A percentile compares a stretch with the other conserved stretches of the same genome.
Conservation (phyloP, 2,113 vertebrate species). For the Empidonax alnorum region DNA sequence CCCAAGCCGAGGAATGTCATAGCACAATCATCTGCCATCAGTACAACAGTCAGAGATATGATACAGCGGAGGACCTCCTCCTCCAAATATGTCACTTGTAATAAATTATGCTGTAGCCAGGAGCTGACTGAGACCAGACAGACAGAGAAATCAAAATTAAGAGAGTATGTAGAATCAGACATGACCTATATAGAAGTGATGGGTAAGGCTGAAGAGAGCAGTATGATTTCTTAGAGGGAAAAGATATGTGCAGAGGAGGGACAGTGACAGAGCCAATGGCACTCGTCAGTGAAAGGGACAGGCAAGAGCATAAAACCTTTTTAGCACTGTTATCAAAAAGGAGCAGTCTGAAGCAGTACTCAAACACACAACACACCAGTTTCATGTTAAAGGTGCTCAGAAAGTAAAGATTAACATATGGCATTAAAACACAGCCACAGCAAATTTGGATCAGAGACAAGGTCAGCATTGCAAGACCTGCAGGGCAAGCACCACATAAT, state of each 20-base stretch:
- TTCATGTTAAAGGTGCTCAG: neutral
- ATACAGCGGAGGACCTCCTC: constrained; percentile 5
- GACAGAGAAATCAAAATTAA: constrained; percentile 21
- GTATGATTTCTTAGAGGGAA: neutral
- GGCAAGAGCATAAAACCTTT: neutral
- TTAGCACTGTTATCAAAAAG: neutral
- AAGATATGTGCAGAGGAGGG: neutral
- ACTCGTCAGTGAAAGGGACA: neutral
- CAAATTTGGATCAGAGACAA: neutral
- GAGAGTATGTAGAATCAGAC: neutral
- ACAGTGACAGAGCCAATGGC: neutral
- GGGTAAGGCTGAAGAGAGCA: neutral
- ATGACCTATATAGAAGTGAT: constrained; percentile 34
- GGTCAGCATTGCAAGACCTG: neutral
- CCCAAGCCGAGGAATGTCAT: neutral
- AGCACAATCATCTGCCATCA: neutral
- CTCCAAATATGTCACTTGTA: constrained; percentile 42
- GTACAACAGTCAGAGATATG: neutral
- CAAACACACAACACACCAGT: neutral
- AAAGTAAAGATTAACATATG: neutral
- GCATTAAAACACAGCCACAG: neutral
- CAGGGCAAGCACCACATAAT: neutral
- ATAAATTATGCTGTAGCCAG: constrained; percentile 19
- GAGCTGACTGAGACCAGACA: constrained; percentile 25
- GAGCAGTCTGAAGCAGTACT: neutral